Conservation (phyloP, 2,113 vertebrate species). For the Sinocyclocheilus anophthalmus region DNA sequence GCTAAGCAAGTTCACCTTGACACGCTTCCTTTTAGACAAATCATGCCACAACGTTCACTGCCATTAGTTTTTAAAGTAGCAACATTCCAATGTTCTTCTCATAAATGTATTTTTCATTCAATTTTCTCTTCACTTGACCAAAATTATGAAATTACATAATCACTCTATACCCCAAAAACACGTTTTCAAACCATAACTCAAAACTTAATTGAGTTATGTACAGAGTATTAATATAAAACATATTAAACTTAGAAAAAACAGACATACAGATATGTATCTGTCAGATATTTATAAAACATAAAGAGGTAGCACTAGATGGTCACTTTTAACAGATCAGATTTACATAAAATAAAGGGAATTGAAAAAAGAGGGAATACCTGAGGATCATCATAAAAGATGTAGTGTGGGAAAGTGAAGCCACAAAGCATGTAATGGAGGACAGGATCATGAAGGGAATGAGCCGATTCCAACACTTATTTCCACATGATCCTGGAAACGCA, state of each 20-base stretch:
- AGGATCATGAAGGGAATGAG: constrained; percentile 84
- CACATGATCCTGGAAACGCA: constrained; percentile 73
- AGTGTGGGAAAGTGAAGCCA: constrained; percentile 81
- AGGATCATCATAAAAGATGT: constrained; percentile 92
- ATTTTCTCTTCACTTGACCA: background rate
- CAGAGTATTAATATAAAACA: background rate
- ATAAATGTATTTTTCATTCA: background rate
- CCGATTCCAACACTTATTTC: constrained; percentile 75
- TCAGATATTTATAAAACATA: background rate
- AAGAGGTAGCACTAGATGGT: background rate
- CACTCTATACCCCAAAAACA: background rate
- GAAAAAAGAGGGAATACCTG: constrained; percentile 72
- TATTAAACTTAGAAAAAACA: no score
- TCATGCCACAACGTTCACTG: background rate
- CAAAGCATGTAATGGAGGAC: constrained; percentile 74
- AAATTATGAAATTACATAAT: background rate
- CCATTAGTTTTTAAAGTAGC: background rate
- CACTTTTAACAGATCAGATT: background rate
- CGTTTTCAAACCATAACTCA: background rate
- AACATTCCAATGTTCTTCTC: background rate
- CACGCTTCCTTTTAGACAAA: background rate
- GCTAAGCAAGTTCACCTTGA: background rate
- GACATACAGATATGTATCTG: no score
- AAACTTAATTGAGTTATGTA: background rate
- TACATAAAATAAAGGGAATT: background rate